phyloP scores from a whole-genome alignment of 2,113 vertebrate genomes.

The Sinocyclocheilus anshuiensis region DNA sequence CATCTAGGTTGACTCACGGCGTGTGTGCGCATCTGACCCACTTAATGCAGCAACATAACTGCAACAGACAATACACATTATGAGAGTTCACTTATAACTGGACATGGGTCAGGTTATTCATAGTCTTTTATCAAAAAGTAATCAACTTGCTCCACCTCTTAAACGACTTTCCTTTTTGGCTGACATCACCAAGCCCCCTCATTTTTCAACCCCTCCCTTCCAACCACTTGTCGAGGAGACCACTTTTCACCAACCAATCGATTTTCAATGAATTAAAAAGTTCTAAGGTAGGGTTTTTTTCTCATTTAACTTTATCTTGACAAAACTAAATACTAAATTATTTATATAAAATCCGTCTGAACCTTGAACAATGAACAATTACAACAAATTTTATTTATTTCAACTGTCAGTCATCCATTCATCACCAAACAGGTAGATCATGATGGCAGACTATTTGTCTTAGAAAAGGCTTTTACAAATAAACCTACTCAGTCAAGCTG shows the following conservation, averaged over 20 bases:
- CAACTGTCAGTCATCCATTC: no score
- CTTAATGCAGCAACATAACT: constrained; percentile 22
- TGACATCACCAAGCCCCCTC: not conserved
- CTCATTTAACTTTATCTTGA: not conserved
- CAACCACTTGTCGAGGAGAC: not conserved
- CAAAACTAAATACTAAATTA: not conserved
- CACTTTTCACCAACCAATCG: not conserved
- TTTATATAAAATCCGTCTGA: not conserved
- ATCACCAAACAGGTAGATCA: not conserved
- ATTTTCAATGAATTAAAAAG: not conserved
- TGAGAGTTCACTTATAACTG: not conserved
- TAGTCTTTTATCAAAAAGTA: not conserved
- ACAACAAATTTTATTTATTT: no score
- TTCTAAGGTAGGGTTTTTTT: not conserved
- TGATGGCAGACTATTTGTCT: not conserved
- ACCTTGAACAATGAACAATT: not conserved
- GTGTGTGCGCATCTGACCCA: constrained; percentile 12
- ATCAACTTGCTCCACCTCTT: not conserved
- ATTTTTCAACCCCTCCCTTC: no score
- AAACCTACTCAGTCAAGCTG: not conserved
- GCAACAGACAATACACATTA: not conserved
- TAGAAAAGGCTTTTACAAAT: not conserved
- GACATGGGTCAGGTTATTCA: not conserved
- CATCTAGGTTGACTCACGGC: constrained; percentile 17
- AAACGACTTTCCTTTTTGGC: not conserved